Evolutionary conservation across 2,797 vertebrate genomes (phyloP).

Genomic region (Microtus californicus): DNA sequence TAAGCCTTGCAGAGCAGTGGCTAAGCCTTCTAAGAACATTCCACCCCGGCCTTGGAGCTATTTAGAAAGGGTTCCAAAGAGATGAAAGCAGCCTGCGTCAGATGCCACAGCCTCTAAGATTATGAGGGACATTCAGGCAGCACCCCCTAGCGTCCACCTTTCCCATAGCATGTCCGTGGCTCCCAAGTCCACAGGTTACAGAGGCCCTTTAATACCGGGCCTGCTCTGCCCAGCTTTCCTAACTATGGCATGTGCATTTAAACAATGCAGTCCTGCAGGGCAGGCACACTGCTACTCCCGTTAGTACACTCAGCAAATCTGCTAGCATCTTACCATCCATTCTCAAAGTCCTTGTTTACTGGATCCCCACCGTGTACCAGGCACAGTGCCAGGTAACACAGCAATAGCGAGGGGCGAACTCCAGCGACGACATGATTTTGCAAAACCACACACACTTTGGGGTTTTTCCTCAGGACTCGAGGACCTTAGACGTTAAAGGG

Average conservation of each 20-base stretch:
- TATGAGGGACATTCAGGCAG: neutral
- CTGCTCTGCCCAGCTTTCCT: neutral
- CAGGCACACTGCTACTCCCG: neutral
- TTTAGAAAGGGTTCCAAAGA: neutral
- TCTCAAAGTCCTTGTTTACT: neutral
- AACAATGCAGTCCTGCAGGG: neutral
- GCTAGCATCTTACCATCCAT: neutral
- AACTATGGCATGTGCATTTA: neutral
- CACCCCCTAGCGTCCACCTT: neutral
- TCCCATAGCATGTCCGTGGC: rapidly evolving
- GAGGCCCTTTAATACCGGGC: neutral
- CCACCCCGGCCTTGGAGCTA: neutral
- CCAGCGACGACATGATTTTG: neutral
- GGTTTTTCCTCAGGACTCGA: slow-evolving; percentile 19
- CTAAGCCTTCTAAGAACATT: neutral
- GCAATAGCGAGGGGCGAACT: neutral
- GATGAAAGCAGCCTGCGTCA: rapidly evolving
- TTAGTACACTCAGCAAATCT: too few relatives aligned
- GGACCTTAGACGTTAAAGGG: neutral
- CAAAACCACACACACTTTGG: neutral
- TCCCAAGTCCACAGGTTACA: neutral
- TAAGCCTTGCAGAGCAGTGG: neutral
- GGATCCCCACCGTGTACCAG: neutral
- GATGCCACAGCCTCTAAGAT: neutral
- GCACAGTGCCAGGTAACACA: neutral